Base-by-base conservation (phyloP, 2,113 vertebrate genomes). In the Corythornis madagascariensis region DNA sequence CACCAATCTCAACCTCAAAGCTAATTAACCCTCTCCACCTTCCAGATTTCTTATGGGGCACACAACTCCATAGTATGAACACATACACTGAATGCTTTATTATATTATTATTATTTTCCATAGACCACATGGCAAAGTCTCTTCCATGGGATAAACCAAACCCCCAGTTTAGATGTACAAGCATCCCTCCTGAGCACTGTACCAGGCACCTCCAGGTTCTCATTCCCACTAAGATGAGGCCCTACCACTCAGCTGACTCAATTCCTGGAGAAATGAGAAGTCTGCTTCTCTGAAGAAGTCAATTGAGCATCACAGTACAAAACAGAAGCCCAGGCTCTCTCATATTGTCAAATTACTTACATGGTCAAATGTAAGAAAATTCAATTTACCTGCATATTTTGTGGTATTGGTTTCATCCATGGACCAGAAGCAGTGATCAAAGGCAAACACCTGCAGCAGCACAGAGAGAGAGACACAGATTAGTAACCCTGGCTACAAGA, bases 381-480 rank as follows among this genome's bases (percentile, higher is more conserved):
- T 8, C 38, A 66, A 89, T 96, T 98, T 98, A 99, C 99, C 99
- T 73, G 99, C 99, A 96, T 99, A 99, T 98, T 99, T 99, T 56
- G 98, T 97, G 93, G 98, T 97, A 95, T 99, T 99, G 94, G 98
- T 98, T 96, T 99, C 99, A 97, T 99, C 99, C 98, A 99, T 99
- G 95, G 99, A 99, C 99, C 99, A 99, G 97, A 99, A 99, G 96
- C 99, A 99, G 97, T 99, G 98, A 98, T 99, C 99, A 95, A 99
- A 99, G 94, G 99, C 99, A 96, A 99, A 99, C 90, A 99, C 99
- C 99, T 99, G 96, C 60, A 95, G 38, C 81, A 87, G 50, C n/a
- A 93, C 13, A 80, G 22, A 93, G 93, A 96, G 74, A 94, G 75
- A 96, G 74, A 94, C 73, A 42, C 59, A 87, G 77, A 95, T 89